Conservation (phyloP, 2,888 invertebrate species). For the Operophtera brumata region DNA sequence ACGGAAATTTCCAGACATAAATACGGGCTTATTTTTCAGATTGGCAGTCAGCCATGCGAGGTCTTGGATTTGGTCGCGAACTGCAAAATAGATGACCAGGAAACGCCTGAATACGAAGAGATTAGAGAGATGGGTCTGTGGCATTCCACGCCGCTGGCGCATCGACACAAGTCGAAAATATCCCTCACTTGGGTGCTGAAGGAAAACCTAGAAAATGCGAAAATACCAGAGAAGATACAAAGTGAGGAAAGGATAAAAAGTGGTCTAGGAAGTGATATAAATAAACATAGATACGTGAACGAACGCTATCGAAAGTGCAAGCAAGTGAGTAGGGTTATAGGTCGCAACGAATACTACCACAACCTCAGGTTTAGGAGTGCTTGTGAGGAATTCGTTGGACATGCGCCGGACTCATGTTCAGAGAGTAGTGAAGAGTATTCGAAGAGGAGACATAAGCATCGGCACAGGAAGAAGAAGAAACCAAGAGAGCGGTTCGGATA, state of each 20-base stretch:
- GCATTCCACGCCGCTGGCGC: conserved; percentile 72
- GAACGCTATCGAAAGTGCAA: conserved; percentile 57
- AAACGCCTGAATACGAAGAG: conserved; percentile 64
- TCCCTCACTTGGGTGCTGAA: conserved; percentile 88
- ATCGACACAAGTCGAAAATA: conserved; percentile 82
- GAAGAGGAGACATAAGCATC: conserved; percentile 71
- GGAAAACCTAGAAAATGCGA: conserved; percentile 79
- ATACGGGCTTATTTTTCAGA: conserved; percentile 42
- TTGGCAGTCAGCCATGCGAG: conserved; percentile 54
- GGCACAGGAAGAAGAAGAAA: conserved; percentile 68
- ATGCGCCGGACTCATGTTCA: conserved; percentile 50
- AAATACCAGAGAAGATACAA: conserved; percentile 46
- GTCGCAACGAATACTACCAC: conserved; percentile 75
- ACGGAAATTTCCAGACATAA: background rate
- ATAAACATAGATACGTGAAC: conserved; percentile 47
- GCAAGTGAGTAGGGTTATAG: conserved; percentile 54
- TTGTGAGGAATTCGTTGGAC: conserved; percentile 66
- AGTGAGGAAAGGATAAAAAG: conserved; percentile 44
- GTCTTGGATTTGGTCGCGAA: conserved; percentile 67
- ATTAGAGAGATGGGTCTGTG: conserved; percentile 74
- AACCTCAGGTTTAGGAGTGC: conserved; percentile 67
- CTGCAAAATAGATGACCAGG: conserved; percentile 52
- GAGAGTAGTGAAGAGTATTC: conserved; percentile 69
- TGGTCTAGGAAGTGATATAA: conserved; percentile 41
- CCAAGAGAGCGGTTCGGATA: conserved; percentile 83